phyloP scores from a whole-genome alignment of 2,888 invertebrate species.

The Acleris holmiana region DNA sequence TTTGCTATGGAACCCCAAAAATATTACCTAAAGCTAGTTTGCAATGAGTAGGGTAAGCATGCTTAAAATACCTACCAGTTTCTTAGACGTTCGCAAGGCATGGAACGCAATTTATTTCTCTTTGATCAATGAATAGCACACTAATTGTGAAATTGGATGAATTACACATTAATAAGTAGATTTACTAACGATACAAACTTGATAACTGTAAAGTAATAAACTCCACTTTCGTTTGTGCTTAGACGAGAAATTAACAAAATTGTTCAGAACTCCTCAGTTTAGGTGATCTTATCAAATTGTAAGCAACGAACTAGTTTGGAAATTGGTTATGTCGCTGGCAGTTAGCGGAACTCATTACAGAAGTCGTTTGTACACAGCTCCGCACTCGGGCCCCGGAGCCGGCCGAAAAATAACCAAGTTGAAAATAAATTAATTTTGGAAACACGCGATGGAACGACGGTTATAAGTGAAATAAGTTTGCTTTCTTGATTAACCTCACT shows the following conservation, averaged over 20 bases:
- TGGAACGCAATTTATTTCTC: too few relatives aligned
- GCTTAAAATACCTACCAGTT: too few relatives aligned
- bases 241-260: slow-evolving; percentile 39
- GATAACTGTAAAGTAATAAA: slow-evolving; percentile 5
- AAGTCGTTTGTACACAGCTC: slow-evolving; percentile 66
- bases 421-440: slow-evolving; percentile 73
- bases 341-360: slow-evolving; percentile 65
- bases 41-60: too few relatives aligned
- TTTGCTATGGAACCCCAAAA: too few relatives aligned
- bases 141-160: too few relatives aligned
- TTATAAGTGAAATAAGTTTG: slow-evolving; percentile 70
- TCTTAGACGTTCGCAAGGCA: too few relatives aligned
- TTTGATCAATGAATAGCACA: too few relatives aligned
- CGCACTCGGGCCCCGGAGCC: slow-evolving; percentile 53
- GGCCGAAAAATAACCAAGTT: slow-evolving; percentile 59
- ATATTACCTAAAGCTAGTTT: too few relatives aligned
- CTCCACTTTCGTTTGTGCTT: slow-evolving; percentile 17
- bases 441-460: slow-evolving; percentile 75
- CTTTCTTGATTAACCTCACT: slow-evolving; percentile 64
- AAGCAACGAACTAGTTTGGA: slow-evolving; percentile 50
- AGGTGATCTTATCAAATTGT: slow-evolving; percentile 49
- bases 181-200: neutral
- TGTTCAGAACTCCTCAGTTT: slow-evolving; percentile 40
- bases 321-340: slow-evolving; percentile 63
- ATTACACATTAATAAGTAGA: neutral